These are phyloP conservation scores for Antheraea assamensis DNA, from an alignment of 2,888 invertebrate genomes.

Conservation along the genomic window DNA sequence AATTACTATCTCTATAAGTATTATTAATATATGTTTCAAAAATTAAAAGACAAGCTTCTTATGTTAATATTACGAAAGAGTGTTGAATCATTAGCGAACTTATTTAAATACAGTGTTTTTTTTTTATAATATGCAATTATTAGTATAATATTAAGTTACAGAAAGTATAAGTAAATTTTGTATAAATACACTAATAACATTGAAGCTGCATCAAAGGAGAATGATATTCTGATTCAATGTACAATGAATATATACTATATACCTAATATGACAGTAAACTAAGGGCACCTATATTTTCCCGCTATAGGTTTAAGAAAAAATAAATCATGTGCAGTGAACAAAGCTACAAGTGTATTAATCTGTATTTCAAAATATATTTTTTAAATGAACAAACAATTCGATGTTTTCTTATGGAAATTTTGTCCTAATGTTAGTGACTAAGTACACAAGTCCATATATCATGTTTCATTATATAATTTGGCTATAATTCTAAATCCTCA, in stretches of 20 bases:
- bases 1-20: no score
- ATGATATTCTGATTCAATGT: neutral
- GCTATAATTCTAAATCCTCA: conserved; percentile 2
- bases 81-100: no score
- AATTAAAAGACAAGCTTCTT: no score
- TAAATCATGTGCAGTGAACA: neutral
- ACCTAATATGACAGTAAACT: no score
- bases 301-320: neutral
- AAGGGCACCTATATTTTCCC: neutral
- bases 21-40: no score
- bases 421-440: neutral
- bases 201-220: neutral
- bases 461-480: neutral
- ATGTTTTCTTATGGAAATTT: conserved; percentile 1
- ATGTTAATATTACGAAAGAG: no score
- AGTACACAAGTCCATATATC: neutral
- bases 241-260: no score
- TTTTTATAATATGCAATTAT: neutral
- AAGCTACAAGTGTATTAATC: neutral
- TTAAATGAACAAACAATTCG: neutral
- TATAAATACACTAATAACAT: neutral
- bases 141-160: neutral
- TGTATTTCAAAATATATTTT: no score
- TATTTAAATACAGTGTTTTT: no score
- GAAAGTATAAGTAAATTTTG: neutral